Base-by-base conservation (phyloP, 1,140 invertebrate species). In the Hyles euphorbiae region DNA sequence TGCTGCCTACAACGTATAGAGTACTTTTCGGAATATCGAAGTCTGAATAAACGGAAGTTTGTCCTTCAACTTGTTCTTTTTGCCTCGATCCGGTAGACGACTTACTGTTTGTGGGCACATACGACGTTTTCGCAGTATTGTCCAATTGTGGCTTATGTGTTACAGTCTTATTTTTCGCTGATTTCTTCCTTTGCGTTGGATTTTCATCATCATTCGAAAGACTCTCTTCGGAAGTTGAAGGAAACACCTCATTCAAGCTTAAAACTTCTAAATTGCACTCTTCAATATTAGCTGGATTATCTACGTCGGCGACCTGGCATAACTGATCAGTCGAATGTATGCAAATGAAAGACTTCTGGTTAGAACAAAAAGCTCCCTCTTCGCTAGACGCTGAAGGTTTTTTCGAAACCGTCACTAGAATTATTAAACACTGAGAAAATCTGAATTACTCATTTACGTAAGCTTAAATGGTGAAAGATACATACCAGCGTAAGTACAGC, bases 251-350 rank as follows among this genome's bases (percentile, higher is more conserved):
- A 60, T 86, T 87, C 12, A 86, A 60, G 46, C 80, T 87, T n/a
- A 88, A 63, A 4, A 88, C 82, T 79, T 88, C 84, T 22, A 88
- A 65, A 60, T 87, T 84, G 60, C 83, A 87, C 62, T 84, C 82
- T 10, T 83, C 81, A 9, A 83, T 68, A 52, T 75, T 76, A 12
- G 63, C 62, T 5, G 65, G 51, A 52, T 74, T 81, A 22, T 78
- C 66, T 8, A 65, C 61, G 36, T 77, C 77, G 22, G 74, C 54
- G 53, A 81, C 63, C 70, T 81, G 80, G 56, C 81, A 82, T 12
- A 82, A 60, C n/a, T 83, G 81, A 58, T 88, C 86, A 7, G 84
- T 88, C n/a, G 84, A 87, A 47, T 88, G 86, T 58, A 88, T 88
- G 62, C 83, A 87, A 46, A 87, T 87, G 56, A 87, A 88, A 4